Conservation (phyloP, 1,140 invertebrate species). For the Hylaeus volcanicus region DNA sequence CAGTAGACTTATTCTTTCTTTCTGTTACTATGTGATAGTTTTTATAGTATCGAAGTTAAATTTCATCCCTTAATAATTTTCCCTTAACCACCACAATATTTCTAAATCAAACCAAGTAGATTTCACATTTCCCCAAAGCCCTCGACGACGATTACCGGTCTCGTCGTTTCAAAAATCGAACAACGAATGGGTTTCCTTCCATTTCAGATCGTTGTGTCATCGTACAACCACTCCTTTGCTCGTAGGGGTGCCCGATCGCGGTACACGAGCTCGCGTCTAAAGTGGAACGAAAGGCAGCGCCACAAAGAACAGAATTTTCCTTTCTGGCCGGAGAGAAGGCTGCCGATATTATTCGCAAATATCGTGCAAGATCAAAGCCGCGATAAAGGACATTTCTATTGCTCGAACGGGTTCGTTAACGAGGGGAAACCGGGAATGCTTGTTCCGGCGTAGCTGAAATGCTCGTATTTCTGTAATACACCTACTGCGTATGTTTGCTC, state of each 20-base stretch:
- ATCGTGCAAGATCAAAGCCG: conserved; percentile 62
- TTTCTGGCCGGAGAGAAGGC: conserved; percentile 36
- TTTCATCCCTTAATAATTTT: no score
- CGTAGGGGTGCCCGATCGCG: neutral
- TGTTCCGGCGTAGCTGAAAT: conserved; percentile 27
- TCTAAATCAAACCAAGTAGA: no score
- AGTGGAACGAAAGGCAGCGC: conserved; percentile 19
- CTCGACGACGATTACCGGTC: neutral
- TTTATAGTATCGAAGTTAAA: no score
- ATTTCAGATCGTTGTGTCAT: neutral
- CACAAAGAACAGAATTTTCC: conserved; percentile 57
- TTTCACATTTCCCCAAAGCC: no score
- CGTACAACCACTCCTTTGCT: neutral
- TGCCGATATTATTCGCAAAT: conserved; percentile 61
- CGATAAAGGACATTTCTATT: conserved; percentile 60
- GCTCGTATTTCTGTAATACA: conserved; percentile 20
- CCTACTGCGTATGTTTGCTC: neutral
- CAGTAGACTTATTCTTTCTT: no score
- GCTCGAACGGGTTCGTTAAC: conserved; percentile 59
- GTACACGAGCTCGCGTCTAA: conserved; percentile 4
- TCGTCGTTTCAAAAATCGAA: conserved; percentile 4
- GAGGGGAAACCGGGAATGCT: conserved; percentile 32
- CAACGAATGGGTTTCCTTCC: neutral
- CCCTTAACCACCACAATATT: no score
- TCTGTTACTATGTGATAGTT: no score